Evolutionary conservation across 92 coral and sea anemone genomes (phyloP).

Genomic region (Montipora capitata): DNA sequence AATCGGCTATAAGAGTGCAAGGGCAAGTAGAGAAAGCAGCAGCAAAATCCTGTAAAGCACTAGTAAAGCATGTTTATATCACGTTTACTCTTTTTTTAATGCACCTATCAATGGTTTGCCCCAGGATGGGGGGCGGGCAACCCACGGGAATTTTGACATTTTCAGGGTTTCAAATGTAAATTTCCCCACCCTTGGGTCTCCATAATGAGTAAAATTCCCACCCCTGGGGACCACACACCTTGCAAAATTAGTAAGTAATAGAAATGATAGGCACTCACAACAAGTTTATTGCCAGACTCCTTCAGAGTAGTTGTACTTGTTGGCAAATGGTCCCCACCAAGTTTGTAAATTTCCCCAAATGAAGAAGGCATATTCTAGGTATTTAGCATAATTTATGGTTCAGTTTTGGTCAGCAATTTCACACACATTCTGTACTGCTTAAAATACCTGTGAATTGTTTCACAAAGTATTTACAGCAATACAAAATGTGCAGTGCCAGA

Average conservation of each 20-base stretch:
- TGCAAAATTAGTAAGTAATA: too few relatives aligned
- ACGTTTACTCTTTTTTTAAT: too few relatives aligned
- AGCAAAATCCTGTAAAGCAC: too few relatives aligned
- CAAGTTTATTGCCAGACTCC: background rate
- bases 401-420: conserved; percentile 23
- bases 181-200: conserved; percentile 45
- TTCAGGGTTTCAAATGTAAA: conserved; percentile 28
- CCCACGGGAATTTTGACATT: conserved; percentile 10
- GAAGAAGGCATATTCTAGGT: background rate
- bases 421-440: conserved; percentile 25
- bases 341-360: background rate
- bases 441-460: conserved; percentile 25
- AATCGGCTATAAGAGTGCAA: too few relatives aligned
- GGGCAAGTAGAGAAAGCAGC: too few relatives aligned
- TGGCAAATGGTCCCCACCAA: too few relatives aligned
- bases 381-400: conserved; percentile 14
- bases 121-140: too few relatives aligned
- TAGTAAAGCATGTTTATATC: too few relatives aligned
- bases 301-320: too few relatives aligned
- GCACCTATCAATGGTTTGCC: too few relatives aligned
- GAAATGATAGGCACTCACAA: conserved; percentile 9
- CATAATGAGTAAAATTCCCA: conserved; percentile 20
- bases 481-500: conserved; percentile 50
- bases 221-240: background rate
- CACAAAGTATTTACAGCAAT: conserved; percentile 49